Conservation (phyloP, 2,888 invertebrate genomes). For the Lysandra coridon region DNA sequence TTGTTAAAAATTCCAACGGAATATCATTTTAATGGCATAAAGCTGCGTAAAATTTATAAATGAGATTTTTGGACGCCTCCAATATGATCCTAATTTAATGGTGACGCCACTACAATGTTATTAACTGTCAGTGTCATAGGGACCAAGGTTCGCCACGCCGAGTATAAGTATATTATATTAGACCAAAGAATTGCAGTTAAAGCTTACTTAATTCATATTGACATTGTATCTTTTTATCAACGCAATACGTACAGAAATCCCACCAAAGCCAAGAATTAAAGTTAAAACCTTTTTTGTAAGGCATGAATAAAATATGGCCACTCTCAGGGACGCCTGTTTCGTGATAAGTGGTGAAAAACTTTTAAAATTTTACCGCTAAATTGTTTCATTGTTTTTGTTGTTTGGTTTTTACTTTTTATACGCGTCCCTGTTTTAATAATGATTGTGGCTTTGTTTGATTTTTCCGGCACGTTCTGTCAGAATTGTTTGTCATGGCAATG, state of each 20-base stretch:
- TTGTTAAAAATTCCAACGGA: no score
- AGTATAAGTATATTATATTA: no score
- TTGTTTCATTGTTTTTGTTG: constrained; percentile 21
- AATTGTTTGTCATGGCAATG: not conserved
- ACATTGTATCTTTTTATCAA: not conserved
- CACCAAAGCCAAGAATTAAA: not conserved
- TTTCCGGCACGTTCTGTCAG: not conserved
- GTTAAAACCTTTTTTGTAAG: constrained; percentile 18
- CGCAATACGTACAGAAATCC: not conserved
- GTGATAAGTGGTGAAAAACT: constrained; percentile 19
- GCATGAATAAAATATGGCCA: constrained; percentile 17
- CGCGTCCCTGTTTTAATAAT: not conserved
- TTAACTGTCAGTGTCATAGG: no score
- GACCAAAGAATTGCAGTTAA: no score
- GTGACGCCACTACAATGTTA: no score
- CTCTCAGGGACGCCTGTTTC: constrained; percentile 21
- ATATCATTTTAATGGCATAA: no score
- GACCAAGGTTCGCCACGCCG: no score
- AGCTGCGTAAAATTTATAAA: no score
- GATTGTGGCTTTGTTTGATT: not conserved
- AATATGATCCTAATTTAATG: no score
- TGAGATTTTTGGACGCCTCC: no score
- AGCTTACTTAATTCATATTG: not conserved
- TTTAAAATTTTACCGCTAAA: constrained; percentile 18
- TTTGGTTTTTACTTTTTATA: not conserved